Percentiles rank a stretch among this genome's conserved stretches.
Conservation (phyloP, 2,113 vertebrate species). For the Trematomus loennbergii region DNA sequence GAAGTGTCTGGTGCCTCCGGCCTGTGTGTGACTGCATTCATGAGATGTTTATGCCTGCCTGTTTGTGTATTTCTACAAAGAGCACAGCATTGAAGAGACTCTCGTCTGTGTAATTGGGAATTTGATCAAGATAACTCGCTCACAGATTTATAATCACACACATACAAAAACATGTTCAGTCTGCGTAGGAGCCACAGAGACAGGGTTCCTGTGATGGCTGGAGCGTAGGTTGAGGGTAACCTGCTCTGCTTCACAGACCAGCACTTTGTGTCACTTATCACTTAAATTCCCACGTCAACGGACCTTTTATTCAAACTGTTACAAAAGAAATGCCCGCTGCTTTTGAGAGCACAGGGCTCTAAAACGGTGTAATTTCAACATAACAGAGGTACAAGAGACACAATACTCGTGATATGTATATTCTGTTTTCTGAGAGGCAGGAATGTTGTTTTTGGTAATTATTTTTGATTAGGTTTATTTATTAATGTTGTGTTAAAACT, state of each 20-base stretch:
- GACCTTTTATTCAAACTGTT: slow-evolving; percentile 43
- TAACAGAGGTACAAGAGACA: neutral
- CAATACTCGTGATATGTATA: too few species aligned
- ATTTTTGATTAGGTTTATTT: too few species aligned
- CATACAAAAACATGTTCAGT: slow-evolving; percentile 18
- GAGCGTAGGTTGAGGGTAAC: slow-evolving; percentile 51
- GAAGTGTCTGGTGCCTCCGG: slow-evolving; percentile 61
- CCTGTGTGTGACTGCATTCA: slow-evolving; percentile 40
- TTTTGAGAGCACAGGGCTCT: slow-evolving; percentile 14
- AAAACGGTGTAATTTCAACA: neutral
- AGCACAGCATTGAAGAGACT: slow-evolving; percentile 48
- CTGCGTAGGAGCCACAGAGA: slow-evolving; percentile 41
- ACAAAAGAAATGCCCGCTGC: slow-evolving; percentile 36
- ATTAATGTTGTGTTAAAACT: too few species aligned
- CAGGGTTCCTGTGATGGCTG: slow-evolving; percentile 37
- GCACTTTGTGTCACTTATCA: slow-evolving; percentile 59
- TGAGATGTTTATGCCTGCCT: slow-evolving; percentile 50
- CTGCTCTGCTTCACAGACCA: slow-evolving; percentile 43
- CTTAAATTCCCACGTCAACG: slow-evolving; percentile 46
- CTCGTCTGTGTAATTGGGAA: slow-evolving; percentile 57
- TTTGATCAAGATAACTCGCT: slow-evolving; percentile 62
- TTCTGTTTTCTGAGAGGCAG: neutral
- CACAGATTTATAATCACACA: neutral
- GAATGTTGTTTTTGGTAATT: too few species aligned
- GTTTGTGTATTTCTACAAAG: slow-evolving; percentile 50